Conservation (phyloP, 2,113 vertebrate species). For the Bubo blakistoni region DNA sequence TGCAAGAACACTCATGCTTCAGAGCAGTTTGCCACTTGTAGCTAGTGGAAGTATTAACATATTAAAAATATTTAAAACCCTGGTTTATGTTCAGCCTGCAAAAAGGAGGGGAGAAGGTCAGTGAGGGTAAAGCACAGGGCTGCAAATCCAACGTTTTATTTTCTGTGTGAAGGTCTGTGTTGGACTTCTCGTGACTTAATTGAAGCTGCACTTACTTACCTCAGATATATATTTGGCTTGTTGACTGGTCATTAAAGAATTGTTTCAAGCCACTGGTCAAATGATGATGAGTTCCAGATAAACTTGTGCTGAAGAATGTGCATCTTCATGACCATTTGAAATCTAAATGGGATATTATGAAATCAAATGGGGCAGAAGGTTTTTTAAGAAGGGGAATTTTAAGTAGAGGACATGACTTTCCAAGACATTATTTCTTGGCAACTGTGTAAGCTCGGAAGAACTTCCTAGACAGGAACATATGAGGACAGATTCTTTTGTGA, state of each 20-base stretch:
- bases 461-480: neutral
- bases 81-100: neutral
- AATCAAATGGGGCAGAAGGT: neutral
- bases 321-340: neutral
- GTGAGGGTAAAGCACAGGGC: neutral
- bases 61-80: neutral
- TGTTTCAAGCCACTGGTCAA: neutral
- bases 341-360: neutral
- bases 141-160: neutral
- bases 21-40: neutral
- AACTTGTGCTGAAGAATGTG: neutral
- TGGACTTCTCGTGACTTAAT: neutral
- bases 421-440: slow-evolving; percentile 8
- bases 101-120: neutral
- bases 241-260: neutral
- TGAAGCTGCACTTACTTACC: neutral
- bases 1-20: neutral
- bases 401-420: neutral
- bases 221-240: neutral
- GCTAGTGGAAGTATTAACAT: neutral
- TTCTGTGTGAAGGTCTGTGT: neutral
- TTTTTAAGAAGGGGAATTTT: slow-evolving; percentile 27
- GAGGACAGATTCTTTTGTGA: slow-evolving; percentile 8
- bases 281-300: slow-evolving; percentile 19
- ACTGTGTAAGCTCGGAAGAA: neutral